These are phyloP conservation scores for Oedothorax gibbosus DNA, from an alignment of 1,140 invertebrate genomes.

Conservation along the genomic window DNA sequence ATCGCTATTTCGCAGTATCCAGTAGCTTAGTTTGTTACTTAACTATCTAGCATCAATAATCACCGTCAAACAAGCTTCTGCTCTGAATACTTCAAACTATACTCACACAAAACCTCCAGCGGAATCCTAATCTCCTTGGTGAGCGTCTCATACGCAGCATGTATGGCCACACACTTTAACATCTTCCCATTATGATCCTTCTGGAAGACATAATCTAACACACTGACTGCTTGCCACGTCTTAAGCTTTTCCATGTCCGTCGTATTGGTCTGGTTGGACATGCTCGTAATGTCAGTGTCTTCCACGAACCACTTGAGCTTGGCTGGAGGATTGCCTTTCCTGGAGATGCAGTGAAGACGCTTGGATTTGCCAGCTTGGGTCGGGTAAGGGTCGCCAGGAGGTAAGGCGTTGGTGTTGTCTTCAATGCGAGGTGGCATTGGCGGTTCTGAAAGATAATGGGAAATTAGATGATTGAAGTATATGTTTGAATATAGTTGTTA, in stretches of 20 bases:
- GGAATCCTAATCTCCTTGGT: conserved; percentile 78
- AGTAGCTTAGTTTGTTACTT: too few species aligned
- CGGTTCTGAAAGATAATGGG: conserved; percentile 74
- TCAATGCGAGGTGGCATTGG: conserved; percentile 85
- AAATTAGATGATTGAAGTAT: background rate
- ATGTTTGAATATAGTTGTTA: too few species aligned
- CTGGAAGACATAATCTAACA: conserved; percentile 82
- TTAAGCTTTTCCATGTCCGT: conserved; percentile 82
- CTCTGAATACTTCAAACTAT: background rate
- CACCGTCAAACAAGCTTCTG: too few species aligned
- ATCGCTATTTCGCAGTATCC: too few species aligned
- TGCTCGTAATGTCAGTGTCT: conserved; percentile 76
- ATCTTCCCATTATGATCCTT: conserved; percentile 73
- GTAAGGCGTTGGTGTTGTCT: conserved; percentile 80
- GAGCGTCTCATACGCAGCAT: conserved; percentile 81
- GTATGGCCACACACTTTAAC: conserved; percentile 82
- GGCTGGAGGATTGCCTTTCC: conserved; percentile 87
- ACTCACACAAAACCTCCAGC: conserved; percentile 89
- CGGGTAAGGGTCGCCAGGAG: conserved; percentile 83
- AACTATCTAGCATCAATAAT: too few species aligned
- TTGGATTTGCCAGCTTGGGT: conserved; percentile 81
- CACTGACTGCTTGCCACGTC: conserved; percentile 76
- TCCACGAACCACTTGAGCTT: conserved; percentile 76
- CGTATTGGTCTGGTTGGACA: conserved; percentile 79
- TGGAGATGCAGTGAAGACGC: conserved; percentile 83